Conservation (phyloP, 2,888 invertebrate genomes). For the Hermodice carunculata region DNA sequence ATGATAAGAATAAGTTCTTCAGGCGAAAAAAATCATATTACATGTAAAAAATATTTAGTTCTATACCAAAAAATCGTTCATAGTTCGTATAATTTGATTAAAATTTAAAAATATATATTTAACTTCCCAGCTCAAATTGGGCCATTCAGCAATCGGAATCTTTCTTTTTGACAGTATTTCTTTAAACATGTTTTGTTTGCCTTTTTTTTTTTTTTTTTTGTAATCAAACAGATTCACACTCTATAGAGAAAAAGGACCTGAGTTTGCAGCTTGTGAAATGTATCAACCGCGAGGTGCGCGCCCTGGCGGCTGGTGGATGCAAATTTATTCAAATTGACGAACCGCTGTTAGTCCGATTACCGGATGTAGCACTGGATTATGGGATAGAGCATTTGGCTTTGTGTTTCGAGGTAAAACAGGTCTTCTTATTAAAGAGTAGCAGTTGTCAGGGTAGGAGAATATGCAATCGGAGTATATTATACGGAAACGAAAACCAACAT, state of each 20-base stretch:
- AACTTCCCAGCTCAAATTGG: background rate
- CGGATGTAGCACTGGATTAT: slow-evolving; percentile 26
- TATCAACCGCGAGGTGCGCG: slow-evolving; percentile 36
- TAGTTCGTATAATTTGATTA: too few species aligned
- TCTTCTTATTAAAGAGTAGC: too few species aligned
- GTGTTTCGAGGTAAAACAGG: slow-evolving; percentile 28
- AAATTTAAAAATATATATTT: too few species aligned
- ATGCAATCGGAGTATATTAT: too few species aligned
- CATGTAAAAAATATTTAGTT: too few species aligned
- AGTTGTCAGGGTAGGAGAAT: too few species aligned
- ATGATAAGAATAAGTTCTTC: too few species aligned
- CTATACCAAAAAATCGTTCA: too few species aligned
- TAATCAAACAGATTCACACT: slow-evolving; percentile 16
- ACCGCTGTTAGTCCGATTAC: slow-evolving; percentile 32
- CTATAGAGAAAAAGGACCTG: slow-evolving; percentile 11
- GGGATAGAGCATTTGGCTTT: slow-evolving; percentile 28
- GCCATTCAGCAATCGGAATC: background rate
- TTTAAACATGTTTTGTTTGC: background rate
- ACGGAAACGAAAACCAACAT: too few species aligned
- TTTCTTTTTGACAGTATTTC: background rate
- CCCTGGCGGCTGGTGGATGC: slow-evolving; percentile 37
- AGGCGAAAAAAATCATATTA: too few species aligned
- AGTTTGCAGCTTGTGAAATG: slow-evolving; percentile 22
- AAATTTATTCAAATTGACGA: slow-evolving; percentile 42
- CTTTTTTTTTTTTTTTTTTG: background rate